Percentiles rank a stretch among this genome's conserved stretches.
These are phyloP conservation scores for Astur gentilis DNA, from an alignment of 2,113 vertebrate genomes.

Conservation along the genomic window DNA sequence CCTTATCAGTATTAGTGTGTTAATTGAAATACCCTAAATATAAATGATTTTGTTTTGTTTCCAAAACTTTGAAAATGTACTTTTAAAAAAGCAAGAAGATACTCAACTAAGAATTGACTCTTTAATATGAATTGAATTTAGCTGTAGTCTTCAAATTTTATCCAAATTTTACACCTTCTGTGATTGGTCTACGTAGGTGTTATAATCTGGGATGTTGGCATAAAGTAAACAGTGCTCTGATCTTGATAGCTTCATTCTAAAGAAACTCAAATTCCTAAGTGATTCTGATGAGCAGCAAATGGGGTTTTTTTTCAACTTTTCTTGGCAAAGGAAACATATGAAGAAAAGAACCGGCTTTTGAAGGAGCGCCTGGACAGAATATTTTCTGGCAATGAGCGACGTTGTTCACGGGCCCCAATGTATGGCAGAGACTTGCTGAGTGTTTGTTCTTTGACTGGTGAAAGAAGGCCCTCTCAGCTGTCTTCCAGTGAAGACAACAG, in stretches of 20 bases:
- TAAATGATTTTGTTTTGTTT: background rate
- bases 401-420: conserved; percentile 81
- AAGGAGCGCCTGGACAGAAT: conserved; percentile 87
- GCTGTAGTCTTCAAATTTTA: background rate
- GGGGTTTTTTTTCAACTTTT: background rate
- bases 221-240: background rate
- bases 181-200: background rate
- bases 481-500: conserved; percentile 28
- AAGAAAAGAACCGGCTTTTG: conserved; percentile 83
- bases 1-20: background rate
- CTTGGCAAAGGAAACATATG: conserved; percentile 77
- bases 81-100: background rate
- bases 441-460: conserved; percentile 69
- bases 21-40: background rate
- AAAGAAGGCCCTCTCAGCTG: background rate
- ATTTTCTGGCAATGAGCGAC: conserved; percentile 84
- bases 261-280: background rate
- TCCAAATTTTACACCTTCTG: background rate
- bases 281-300: background rate
- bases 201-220: background rate
- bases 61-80: background rate
- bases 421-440: conserved; percentile 87
- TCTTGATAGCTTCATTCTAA: background rate
- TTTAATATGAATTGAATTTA: background rate
- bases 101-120: background rate